phyloP scores from a whole-genome alignment of 2,888 invertebrate genomes.

The Tiliacea citrago region DNA sequence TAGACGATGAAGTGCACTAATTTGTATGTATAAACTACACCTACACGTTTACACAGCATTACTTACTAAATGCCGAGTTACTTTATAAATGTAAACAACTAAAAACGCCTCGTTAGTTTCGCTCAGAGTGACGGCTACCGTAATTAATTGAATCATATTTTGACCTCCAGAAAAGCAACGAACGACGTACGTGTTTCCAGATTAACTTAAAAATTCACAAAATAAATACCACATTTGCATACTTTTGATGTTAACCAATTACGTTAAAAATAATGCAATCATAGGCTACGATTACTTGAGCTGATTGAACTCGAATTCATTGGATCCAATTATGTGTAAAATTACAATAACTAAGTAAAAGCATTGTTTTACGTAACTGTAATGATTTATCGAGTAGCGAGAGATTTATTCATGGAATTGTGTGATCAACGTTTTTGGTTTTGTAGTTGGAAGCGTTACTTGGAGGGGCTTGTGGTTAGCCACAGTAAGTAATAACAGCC shows the following conservation, averaged over 20 bases:
- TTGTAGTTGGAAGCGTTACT: too few species aligned
- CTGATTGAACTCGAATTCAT: slow-evolving; percentile 42
- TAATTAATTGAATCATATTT: slow-evolving; percentile 1
- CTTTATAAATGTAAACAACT: background rate
- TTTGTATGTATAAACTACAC: background rate
- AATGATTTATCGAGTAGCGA: slow-evolving; percentile 9
- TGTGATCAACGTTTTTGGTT: too few species aligned
- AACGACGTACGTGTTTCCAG: background rate
- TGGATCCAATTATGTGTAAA: slow-evolving; percentile 49
- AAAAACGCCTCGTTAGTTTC: background rate
- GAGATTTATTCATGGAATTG: too few species aligned
- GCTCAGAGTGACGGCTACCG: too few species aligned
- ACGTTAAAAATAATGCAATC: slow-evolving; percentile 38
- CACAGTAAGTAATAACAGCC: too few species aligned
- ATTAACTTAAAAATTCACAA: slow-evolving; percentile 2
- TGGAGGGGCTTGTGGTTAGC: too few species aligned
- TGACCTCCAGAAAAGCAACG: background rate
- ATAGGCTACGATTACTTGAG: slow-evolving; percentile 38
- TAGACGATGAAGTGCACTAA: background rate
- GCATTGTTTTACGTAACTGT: slow-evolving; percentile 18
- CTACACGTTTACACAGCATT: background rate
- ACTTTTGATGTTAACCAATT: slow-evolving; percentile 35
- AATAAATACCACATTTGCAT: slow-evolving; percentile 24
- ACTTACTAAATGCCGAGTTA: too few species aligned
- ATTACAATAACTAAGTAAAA: slow-evolving; percentile 18